Percentiles rank a stretch among this genome's conserved stretches.
Evolutionary conservation across 1,140 invertebrate genomes (phyloP).

Genomic region (Lasaia peninsularis): DNA sequence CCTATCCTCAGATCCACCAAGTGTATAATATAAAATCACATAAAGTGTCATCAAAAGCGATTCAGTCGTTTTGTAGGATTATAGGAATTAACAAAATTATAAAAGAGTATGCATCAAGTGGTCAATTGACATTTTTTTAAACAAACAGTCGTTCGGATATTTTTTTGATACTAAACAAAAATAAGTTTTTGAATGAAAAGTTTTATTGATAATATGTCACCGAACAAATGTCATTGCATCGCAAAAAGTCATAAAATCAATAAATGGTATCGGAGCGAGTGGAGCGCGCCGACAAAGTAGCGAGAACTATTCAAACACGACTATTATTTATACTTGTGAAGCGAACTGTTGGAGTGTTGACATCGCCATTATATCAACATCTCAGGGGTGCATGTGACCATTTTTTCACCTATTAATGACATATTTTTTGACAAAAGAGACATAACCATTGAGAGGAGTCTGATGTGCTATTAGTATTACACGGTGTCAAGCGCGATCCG

Average conservation of each 20-base stretch:
- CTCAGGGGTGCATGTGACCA: constrained; percentile 55
- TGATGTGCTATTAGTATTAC: constrained; percentile 65
- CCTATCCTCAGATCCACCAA: no score
- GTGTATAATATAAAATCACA: no score
- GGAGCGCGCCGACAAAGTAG: constrained; percentile 55
- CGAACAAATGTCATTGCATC: constrained; percentile 7
- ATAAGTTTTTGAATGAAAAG: neutral
- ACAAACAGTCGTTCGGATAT: neutral
- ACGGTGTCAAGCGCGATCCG: constrained; percentile 54
- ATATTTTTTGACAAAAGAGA: constrained; percentile 63
- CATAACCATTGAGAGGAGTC: constrained; percentile 66
- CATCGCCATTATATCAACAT: constrained; percentile 67
- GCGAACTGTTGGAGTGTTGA: constrained; percentile 58
- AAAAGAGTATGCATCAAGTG: no score
- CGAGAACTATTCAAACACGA: constrained; percentile 34
- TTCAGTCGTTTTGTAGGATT: no score
- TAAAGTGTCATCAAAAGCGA: no score
- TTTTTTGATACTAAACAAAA: neutral
- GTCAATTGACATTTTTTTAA: neutral
- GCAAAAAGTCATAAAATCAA: constrained; percentile 47
- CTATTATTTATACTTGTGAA: constrained; percentile 72
- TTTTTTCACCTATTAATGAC: constrained; percentile 65
- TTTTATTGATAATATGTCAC: neutral
- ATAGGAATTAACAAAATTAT: no score
- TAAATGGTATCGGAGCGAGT: constrained; percentile 50